These are phyloP conservation scores for Hermetia illucens DNA, from an alignment of 1,140 invertebrate genomes.

Conservation along the genomic window DNA sequence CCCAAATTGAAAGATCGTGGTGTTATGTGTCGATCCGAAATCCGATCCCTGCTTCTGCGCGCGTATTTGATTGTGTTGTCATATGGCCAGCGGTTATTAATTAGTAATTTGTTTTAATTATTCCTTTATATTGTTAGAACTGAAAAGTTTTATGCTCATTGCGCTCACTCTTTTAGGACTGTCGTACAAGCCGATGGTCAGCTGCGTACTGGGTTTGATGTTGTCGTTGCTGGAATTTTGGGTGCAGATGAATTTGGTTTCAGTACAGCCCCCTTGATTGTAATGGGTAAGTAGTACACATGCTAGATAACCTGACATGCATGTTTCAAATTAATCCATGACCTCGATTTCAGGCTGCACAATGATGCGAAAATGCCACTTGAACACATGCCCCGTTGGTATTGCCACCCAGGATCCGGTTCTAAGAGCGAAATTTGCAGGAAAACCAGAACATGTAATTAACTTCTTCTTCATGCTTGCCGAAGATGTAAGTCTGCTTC, in stretches of 20 bases:
- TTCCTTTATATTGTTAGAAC: neutral
- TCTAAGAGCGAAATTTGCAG: conserved; percentile 90
- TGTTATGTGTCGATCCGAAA: no score
- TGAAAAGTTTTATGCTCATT: neutral
- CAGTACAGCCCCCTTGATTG: conserved; percentile 94
- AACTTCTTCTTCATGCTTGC: conserved; percentile 97
- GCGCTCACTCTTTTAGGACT: conserved; percentile 40
- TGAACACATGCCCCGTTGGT: conserved; percentile 98
- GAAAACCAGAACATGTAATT: conserved; percentile 93
- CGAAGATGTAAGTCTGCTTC: conserved; percentile 64
- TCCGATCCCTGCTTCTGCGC: neutral
- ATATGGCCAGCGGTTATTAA: neutral
- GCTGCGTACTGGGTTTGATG: conserved; percentile 87
- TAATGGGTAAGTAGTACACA: conserved; percentile 44
- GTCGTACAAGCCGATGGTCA: conserved; percentile 92
- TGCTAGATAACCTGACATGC: neutral
- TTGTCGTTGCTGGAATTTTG: conserved; percentile 87
- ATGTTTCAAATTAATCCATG: neutral
- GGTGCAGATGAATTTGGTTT: conserved; percentile 99
- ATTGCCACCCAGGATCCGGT: conserved; percentile 96
- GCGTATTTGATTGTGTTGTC: neutral
- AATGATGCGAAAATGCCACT: conserved; percentile 99
- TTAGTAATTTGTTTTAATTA: neutral
- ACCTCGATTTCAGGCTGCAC: conserved; percentile 58
- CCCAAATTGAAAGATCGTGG: no score